Evolutionary conservation across 2,888 invertebrate species (phyloP).

Genomic region (Augochlorella aurata): DNA sequence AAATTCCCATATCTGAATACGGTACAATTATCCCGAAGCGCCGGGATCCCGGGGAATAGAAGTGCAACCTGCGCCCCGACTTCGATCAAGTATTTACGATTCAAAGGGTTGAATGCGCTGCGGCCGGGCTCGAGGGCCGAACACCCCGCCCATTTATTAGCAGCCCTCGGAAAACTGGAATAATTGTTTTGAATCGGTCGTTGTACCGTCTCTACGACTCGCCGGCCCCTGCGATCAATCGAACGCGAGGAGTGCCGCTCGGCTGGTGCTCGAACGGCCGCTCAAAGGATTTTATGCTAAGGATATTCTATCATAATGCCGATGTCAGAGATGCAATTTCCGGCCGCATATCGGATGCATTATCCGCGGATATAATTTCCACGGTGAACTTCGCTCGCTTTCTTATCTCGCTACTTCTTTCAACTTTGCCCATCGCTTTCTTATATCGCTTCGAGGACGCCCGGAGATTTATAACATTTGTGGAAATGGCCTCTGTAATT

Average conservation of each 20-base stretch:
- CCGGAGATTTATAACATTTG: background rate
- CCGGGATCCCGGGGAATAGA: background rate
- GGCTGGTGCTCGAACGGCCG: slow-evolving; percentile 22
- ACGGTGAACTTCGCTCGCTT: background rate
- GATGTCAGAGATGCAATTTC: slow-evolving; percentile 51
- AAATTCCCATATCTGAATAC: slow-evolving; percentile 4
- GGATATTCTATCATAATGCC: slow-evolving; percentile 50
- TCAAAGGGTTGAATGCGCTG: background rate
- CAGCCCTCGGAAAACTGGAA: background rate
- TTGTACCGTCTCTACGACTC: background rate
- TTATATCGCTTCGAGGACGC: background rate
- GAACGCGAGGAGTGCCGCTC: background rate
- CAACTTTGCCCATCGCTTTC: background rate
- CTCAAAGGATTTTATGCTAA: slow-evolving; percentile 46
- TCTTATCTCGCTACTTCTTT: slow-evolving; percentile 25
- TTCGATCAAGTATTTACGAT: slow-evolving; percentile 11
- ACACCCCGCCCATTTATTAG: background rate
- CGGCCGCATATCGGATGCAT: slow-evolving; percentile 56
- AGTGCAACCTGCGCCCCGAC: background rate
- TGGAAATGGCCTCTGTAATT: background rate
- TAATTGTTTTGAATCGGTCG: background rate
- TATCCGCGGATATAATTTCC: slow-evolving; percentile 53
- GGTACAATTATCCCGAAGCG: background rate
- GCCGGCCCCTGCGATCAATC: slow-evolving; percentile 27
- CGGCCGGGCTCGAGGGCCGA: background rate